A percentile compares a stretch with the other conserved stretches of the same genome.
Evolutionary conservation across 2,797 vertebrate genomes (phyloP).

Genomic region (Syngnathus rostellatus): DNA sequence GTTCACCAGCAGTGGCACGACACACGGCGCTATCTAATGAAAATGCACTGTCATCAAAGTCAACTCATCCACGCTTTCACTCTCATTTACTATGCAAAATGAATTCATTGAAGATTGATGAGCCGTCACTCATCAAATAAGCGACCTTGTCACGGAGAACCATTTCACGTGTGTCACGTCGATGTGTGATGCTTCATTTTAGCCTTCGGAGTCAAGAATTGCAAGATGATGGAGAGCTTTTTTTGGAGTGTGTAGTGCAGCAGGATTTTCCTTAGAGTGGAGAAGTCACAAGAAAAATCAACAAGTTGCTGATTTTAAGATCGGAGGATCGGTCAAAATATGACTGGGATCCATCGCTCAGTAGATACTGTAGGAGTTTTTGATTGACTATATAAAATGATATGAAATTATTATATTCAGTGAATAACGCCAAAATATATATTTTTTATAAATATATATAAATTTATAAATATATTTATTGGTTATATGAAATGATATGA

Average conservation of each 20-base stretch:
- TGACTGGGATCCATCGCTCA: not conserved
- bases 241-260: too few species aligned
- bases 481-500: constrained; percentile 18
- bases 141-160: constrained; percentile 23
- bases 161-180: not conserved
- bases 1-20: constrained; percentile 42
- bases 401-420: constrained; percentile 41
- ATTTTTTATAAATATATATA: constrained; percentile 1
- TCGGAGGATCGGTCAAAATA: not conserved
- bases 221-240: too few species aligned
- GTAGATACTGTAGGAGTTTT: not conserved
- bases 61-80: constrained; percentile 26
- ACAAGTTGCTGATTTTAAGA: not conserved
- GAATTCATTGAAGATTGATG: constrained; percentile 57
- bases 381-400: constrained; percentile 12
- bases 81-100: constrained; percentile 29
- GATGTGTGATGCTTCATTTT: not conserved
- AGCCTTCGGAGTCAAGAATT: not conserved
- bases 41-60: constrained; percentile 58
- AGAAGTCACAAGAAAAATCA: not conserved
- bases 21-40: constrained; percentile 37
- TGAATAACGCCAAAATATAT: constrained; percentile 29
- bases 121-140: constrained; percentile 20
- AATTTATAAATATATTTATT: not conserved
- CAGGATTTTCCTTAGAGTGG: too few species aligned